phyloP scores from a whole-genome alignment of 2,888 invertebrate species.

The Sphaeridia pumilis region DNA sequence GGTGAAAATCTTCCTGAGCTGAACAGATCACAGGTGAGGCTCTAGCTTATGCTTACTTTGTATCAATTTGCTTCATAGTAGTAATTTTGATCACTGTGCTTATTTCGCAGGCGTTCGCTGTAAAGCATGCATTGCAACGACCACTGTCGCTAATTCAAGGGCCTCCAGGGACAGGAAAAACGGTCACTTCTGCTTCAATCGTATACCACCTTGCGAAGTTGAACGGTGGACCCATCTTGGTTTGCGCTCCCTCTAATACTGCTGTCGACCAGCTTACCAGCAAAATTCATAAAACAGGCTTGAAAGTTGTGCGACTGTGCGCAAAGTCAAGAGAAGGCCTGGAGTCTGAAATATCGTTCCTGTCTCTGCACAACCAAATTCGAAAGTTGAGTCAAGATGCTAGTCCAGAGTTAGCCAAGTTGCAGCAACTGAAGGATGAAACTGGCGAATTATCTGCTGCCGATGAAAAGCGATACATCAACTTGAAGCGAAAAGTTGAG shows the following conservation, averaged over 20 bases:
- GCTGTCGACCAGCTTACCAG: constrained; percentile 98
- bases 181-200: constrained; percentile 97
- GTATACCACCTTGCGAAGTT: constrained; percentile 96
- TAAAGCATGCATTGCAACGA: constrained; percentile 92
- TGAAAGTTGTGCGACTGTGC: constrained; percentile 85
- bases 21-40: constrained; percentile 75
- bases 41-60: not conserved
- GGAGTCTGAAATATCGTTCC: constrained; percentile 91
- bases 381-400: constrained; percentile 72
- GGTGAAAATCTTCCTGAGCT: constrained; percentile 95
- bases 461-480: constrained; percentile 87
- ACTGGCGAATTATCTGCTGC: constrained; percentile 92
- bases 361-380: constrained; percentile 95
- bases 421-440: constrained; percentile 94
- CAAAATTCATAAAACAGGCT: constrained; percentile 92
- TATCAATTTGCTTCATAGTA: not conserved
- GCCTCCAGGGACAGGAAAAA: constrained; percentile 95
- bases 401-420: constrained; percentile 81
- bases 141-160: constrained; percentile 93
- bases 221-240: constrained; percentile 78
- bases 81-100: constrained; percentile 2
- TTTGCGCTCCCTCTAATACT: constrained; percentile 98
- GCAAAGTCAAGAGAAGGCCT: constrained; percentile 97
- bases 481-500: constrained; percentile 80
- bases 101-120: constrained; percentile 75